A percentile compares a stretch with the other conserved stretches of the same genome.
phyloP scores from a whole-genome alignment of 1,140 invertebrate species.

The Pogonomyrmex californicus region DNA sequence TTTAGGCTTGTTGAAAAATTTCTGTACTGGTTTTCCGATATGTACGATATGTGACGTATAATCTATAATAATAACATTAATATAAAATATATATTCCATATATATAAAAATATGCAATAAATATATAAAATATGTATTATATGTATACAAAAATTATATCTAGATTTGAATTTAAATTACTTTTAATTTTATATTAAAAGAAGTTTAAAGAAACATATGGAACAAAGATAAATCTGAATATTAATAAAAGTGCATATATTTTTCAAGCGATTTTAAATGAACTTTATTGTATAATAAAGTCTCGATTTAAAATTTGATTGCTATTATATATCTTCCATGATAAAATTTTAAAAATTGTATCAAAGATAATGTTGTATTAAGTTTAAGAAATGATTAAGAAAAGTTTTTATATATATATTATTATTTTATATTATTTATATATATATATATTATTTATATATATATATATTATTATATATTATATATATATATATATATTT shows the following conservation, averaged over 20 bases:
- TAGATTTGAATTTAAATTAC: background rate
- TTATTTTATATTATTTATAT: too few species aligned
- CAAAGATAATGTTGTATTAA: background rate
- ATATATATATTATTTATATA: too few species aligned
- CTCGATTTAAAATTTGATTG: background rate
- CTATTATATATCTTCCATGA: background rate
- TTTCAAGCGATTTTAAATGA: background rate
- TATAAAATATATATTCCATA: background rate
- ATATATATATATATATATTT: too few species aligned
- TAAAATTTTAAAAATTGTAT: background rate
- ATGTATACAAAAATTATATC: background rate
- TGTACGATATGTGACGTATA: conserved; percentile 81
- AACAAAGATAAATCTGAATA: background rate
- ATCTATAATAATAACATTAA: conserved; percentile 64
- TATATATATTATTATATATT: too few species aligned
- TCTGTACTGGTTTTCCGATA: conserved; percentile 78
- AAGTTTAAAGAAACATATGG: background rate
- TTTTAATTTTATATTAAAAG: background rate
- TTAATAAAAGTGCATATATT: background rate
- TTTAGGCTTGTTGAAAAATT: conserved; percentile 73
- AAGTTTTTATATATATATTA: background rate
- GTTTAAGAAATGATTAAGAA: background rate
- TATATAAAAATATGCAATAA: too few species aligned
- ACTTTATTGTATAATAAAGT: background rate
- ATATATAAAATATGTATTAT: conserved; percentile 1